Conservation (phyloP, 2,888 invertebrate species). For the Oscheius myriophilus region DNA sequence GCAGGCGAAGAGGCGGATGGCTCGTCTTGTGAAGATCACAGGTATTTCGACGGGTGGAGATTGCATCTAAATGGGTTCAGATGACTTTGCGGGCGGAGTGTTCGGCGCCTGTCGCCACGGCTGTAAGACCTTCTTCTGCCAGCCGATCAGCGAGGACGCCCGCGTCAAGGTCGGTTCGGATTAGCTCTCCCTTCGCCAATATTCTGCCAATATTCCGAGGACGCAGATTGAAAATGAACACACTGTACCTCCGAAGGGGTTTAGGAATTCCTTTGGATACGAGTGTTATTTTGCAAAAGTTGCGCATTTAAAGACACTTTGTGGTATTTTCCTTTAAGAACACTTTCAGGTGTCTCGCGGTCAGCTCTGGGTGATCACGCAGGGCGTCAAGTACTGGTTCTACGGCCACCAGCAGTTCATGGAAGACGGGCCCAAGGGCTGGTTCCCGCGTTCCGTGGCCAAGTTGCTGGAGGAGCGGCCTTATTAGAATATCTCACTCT, state of each 20-base stretch:
- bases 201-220: neutral
- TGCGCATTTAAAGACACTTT: neutral
- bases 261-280: neutral
- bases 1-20: slow-evolving; percentile 45
- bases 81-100: slow-evolving; percentile 38
- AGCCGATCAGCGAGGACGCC: slow-evolving; percentile 57
- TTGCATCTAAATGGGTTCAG: neutral
- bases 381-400: slow-evolving; percentile 57
- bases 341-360: slow-evolving; percentile 37
- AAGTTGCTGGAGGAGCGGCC: slow-evolving; percentile 12
- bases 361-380: slow-evolving; percentile 54
- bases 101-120: slow-evolving; percentile 34
- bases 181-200: neutral
- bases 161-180: slow-evolving; percentile 42
- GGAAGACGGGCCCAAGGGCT: slow-evolving; percentile 41
- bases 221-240: neutral
- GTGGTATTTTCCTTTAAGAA: neutral
- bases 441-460: slow-evolving; percentile 42
- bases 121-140: slow-evolving; percentile 47
- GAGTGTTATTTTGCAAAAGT: neutral
- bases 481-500: neutral
- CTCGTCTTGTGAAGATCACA: slow-evolving; percentile 37
- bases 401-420: slow-evolving; percentile 50
- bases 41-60: slow-evolving; percentile 18
- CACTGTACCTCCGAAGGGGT: neutral